Evolutionary conservation across 92 coral and sea anemone species (phyloP).

Genomic region (Heteractis magnifica): DNA sequence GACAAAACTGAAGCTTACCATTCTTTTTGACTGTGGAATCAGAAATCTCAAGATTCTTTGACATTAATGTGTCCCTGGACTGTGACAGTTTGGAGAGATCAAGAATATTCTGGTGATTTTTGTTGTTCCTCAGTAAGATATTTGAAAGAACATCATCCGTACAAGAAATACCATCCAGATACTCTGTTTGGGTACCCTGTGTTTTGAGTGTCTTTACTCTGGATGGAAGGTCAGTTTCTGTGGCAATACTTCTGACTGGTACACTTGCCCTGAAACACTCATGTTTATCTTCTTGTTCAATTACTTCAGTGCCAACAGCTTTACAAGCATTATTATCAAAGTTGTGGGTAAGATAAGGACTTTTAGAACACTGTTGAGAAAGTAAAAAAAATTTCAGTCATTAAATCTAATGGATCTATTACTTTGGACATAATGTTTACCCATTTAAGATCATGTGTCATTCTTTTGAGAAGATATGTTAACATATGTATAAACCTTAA

Average conservation of each 20-base stretch:
- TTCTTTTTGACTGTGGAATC: not conserved
- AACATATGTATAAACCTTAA: no score
- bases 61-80: not conserved
- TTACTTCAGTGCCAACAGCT: not conserved
- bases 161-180: not conserved
- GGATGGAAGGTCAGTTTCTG: slow-evolving; percentile 19
- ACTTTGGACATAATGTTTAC: no score
- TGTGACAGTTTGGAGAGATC: not conserved
- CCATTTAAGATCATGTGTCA: no score
- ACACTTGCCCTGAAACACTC: not conserved
- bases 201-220: slow-evolving; percentile 9
- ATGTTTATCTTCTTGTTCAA: not conserved
- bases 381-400: not conserved
- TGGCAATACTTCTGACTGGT: slow-evolving; percentile 22
- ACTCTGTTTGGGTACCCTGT: slow-evolving; percentile 37
- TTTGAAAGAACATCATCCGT: not conserved
- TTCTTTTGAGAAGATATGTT: no score
- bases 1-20: not conserved
- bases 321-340: not conserved
- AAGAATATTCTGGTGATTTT: not conserved
- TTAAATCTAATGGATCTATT: not conserved
- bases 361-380: not conserved
- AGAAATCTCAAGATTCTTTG: not conserved
- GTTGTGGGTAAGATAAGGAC: not conserved
- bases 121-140: not conserved